Evolutionary conservation across 2,113 vertebrate species (phyloP).

Genomic region (Taurulus bubalis): DNA sequence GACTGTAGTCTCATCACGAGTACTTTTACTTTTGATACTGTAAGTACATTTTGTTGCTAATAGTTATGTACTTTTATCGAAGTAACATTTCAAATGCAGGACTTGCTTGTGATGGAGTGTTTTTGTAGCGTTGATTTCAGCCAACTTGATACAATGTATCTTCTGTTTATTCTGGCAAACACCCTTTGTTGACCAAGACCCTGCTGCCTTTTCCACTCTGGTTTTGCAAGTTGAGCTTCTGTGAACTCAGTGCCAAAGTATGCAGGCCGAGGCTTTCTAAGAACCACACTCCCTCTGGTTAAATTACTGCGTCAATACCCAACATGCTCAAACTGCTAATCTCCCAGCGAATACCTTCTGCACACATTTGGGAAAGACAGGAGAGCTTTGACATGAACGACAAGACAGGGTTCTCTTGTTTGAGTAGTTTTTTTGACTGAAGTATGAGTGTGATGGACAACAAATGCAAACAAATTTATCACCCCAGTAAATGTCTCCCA

Average conservation of each 20-base stretch:
- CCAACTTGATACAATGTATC: no score
- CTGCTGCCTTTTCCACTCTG: conserved; percentile 4
- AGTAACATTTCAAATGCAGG: background rate
- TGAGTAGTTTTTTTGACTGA: background rate
- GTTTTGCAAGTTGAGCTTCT: conserved; percentile 18
- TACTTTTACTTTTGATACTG: background rate
- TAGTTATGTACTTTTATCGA: no score
- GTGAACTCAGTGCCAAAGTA: conserved; percentile 38
- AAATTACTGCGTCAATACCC: conserved; percentile 59
- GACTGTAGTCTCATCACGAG: no score
- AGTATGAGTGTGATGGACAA: background rate
- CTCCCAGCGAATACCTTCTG: conserved; percentile 17
- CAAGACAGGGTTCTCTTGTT: background rate
- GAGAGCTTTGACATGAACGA: background rate
- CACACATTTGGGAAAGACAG: background rate
- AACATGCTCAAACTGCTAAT: conserved; percentile 40
- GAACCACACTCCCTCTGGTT: conserved; percentile 27
- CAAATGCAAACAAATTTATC: no score
- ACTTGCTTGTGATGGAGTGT: background rate
- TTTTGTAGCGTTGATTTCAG: no score
- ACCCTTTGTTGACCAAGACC: background rate
- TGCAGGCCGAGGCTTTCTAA: conserved; percentile 26
- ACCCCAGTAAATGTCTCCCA: background rate
- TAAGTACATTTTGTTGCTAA: background rate
- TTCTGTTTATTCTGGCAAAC: background rate